A percentile compares a stretch with the other conserved stretches of the same genome.
Evolutionary conservation across 2,113 vertebrate genomes (phyloP).

Genomic region (Odocoileus hemionus): DNA sequence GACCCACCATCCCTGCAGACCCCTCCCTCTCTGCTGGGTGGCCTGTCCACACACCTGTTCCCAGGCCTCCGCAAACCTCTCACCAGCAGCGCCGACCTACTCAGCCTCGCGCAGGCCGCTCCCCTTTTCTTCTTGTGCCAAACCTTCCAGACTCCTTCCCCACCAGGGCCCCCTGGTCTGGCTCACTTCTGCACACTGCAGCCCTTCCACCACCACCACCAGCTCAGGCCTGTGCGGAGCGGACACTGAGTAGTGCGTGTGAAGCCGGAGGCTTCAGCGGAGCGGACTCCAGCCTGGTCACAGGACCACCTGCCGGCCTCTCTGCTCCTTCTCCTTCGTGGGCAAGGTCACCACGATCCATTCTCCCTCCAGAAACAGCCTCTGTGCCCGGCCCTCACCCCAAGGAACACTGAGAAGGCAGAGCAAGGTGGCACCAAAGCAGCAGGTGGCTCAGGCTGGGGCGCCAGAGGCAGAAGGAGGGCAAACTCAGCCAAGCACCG

Average conservation of each 20-base stretch:
- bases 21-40: background rate
- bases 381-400: background rate
- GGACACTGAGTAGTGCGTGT: fast-evolving
- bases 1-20: background rate
- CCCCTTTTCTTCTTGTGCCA: background rate
- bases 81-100: too few relatives aligned
- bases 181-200: background rate
- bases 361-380: background rate
- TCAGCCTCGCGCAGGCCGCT: background rate
- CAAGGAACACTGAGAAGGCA: background rate
- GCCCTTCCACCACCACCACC: background rate
- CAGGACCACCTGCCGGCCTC: background rate
- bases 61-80: background rate
- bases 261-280: background rate
- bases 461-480: background rate
- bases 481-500: background rate
- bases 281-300: background rate
- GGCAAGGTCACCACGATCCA: background rate
- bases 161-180: background rate
- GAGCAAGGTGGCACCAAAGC: background rate
- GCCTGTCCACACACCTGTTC: too few relatives aligned
- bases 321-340: background rate
- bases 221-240: background rate
- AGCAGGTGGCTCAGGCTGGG: background rate
- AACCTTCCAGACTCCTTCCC: background rate